A percentile compares a stretch with the other conserved stretches of the same genome.
Conservation (phyloP, 2,113 vertebrate species). For the human (Homo sapiens) region GRCh38 chr11:115605001-115605500, state of each 20-base stretch:
- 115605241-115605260: not conserved
- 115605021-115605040: not conserved
- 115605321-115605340: not conserved
- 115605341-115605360: not conserved
- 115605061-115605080: not conserved
- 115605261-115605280: not conserved
- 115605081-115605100: not conserved
- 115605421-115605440: too few relatives aligned
- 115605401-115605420: too few relatives aligned
- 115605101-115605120: not conserved
- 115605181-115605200: not conserved
- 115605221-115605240: not conserved
- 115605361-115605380: not conserved
- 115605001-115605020: slow-evolving; percentile 30
- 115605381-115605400: too few relatives aligned
- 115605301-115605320: not conserved
- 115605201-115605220: not conserved
- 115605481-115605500: too few relatives aligned
- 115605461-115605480: too few relatives aligned
- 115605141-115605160: not conserved
- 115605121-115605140: not conserved
- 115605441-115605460: too few relatives aligned
- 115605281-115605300: not conserved
- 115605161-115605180: slow-evolving; percentile 4
- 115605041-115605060: not conserved